Base-by-base conservation (phyloP, 2,888 invertebrate species). In the Orchesellides sinensis region DNA sequence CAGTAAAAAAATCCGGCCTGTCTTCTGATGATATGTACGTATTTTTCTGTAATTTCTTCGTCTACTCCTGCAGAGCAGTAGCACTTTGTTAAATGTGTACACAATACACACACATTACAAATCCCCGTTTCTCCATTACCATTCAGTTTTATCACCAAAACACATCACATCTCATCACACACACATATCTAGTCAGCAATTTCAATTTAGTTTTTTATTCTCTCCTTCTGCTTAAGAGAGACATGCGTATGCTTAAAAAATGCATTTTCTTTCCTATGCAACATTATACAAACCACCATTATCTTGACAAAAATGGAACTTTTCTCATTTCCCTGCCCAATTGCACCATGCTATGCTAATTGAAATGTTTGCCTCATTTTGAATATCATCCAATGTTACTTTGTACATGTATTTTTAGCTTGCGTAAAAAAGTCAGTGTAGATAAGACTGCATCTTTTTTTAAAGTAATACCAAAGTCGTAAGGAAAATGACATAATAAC, bases 331-430 rank as follows among this genome's bases (percentile, higher is more conserved):
- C 63, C 73, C n/a, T 21, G 40, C 49, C 21, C 61, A 47, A 63
- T 73, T 73, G 63, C 68, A 68, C 6, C 32, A 40, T 29, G 56
- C 56, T 56, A 75, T 75, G 75, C 66, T 75, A 75, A 75, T 75
- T 75, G 75, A 75, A 75, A 66, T 66, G 75, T 75, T 40, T 49
- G 45, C 56, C 23, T 27, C 59, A 59, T 59, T 59, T 59, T n/a
- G 32, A 27, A 59, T n/a, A 17, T 29, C 32, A 3, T 6, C 6
- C 21, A n/a, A n/a, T n/a, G n/a, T n/a, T n/a, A n/a, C n/a, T n/a
- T n/a, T n/a, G n/a, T n/a, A n/a, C n/a, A n/a, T n/a, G n/a, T n/a
- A n/a, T n/a, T n/a, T n/a, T n/a, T n/a, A n/a, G n/a, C n/a, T n/a
- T n/a, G n/a, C n/a, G n/a, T n/a, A n/a, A n/a, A n/a, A n/a, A n/a